phyloP scores from a whole-genome alignment of 2,888 invertebrate species.

The Dicyrtomina minuta region DNA sequence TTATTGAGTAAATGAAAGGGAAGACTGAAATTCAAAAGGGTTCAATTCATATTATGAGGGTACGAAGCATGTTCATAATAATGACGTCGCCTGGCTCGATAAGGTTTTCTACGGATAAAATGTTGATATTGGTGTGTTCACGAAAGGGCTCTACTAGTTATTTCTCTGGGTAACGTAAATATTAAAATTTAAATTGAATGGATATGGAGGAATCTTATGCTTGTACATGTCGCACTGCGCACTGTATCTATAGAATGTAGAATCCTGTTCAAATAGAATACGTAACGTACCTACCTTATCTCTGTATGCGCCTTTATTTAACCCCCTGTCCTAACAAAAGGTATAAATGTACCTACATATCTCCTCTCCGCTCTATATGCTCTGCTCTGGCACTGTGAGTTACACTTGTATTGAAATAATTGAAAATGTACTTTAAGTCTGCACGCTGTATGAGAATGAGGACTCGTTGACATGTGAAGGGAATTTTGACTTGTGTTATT shows the following conservation, averaged over 20 bases:
- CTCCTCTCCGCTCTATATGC: too few species aligned
- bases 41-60: neutral
- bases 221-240: too few species aligned
- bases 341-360: too few species aligned
- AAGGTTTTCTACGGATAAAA: neutral
- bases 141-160: neutral
- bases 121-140: conserved; percentile 19
- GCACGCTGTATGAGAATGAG: neutral
- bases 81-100: neutral
- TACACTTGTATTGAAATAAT: too few species aligned
- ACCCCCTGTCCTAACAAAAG: too few species aligned
- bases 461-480: conserved; percentile 16
- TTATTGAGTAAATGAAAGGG: neutral
- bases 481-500: conserved; percentile 20
- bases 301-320: too few species aligned
- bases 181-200: neutral
- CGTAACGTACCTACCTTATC: too few species aligned
- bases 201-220: neutral
- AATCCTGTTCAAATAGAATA: too few species aligned
- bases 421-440: too few species aligned
- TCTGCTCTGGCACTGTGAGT: too few species aligned
- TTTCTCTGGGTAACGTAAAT: neutral
- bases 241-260: too few species aligned
- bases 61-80: conserved; percentile 8
- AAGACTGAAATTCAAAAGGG: conserved; percentile 18